Percentiles rank a stretch among this genome's conserved stretches.
phyloP scores from a whole-genome alignment of 2,888 invertebrate species.

The Agriotes lineatus region DNA sequence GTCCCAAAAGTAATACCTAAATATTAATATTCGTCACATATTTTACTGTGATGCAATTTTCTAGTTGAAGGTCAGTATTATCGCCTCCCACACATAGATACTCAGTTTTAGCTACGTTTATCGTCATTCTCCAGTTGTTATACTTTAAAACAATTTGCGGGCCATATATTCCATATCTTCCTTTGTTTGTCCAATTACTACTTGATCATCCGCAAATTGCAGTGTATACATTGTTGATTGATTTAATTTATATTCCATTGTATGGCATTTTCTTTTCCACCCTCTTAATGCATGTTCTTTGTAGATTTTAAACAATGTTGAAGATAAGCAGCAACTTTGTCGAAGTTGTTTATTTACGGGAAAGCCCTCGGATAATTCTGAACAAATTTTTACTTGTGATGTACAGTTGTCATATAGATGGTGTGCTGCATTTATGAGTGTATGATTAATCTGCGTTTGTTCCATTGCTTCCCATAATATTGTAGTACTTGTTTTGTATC shows the following conservation, averaged over 20 bases:
- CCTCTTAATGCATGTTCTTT: background rate
- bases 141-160: background rate
- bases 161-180: background rate
- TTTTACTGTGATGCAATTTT: background rate
- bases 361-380: background rate
- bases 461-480: background rate
- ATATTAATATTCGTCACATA: background rate
- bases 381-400: background rate
- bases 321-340: background rate
- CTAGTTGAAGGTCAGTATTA: background rate
- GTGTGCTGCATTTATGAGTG: background rate
- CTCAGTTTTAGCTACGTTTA: no score
- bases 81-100: no score
- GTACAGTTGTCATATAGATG: background rate
- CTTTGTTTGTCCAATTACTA: conserved; percentile 4
- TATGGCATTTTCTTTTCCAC: conserved; percentile 3
- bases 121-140: no score
- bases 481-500: background rate
- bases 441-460: background rate
- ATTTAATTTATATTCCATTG: background rate
- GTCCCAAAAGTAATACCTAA: background rate
- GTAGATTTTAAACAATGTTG: background rate
- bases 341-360: background rate
- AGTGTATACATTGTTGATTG: background rate
- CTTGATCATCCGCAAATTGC: background rate